These are phyloP conservation scores for Zoanthus sociatus DNA, from an alignment of 92 coral and sea anemone genomes.

Conservation along the genomic window DNA sequence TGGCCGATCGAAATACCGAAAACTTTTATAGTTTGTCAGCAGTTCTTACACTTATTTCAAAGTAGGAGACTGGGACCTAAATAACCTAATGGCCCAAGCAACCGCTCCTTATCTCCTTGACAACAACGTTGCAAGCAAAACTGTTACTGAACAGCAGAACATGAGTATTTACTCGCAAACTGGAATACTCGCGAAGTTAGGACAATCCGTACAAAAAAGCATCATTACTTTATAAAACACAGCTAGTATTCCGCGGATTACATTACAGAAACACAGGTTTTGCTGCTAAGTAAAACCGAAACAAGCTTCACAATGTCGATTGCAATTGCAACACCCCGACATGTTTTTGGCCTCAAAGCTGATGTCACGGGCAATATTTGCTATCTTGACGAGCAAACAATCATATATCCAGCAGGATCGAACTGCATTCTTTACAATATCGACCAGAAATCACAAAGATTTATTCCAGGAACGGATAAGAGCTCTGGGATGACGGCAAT, in stretches of 20 bases:
- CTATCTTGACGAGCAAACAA: constrained; percentile 97
- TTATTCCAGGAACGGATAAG: constrained; percentile 98
- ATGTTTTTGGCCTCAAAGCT: constrained; percentile 95
- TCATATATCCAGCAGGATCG: constrained; percentile 98
- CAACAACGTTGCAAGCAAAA: constrained; percentile 31
- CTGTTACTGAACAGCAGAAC: neutral
- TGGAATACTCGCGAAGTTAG: neutral
- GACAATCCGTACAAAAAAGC: neutral
- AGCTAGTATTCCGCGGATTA: neutral
- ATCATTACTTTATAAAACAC: neutral
- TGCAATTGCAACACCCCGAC: constrained; percentile 94
- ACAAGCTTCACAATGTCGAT: constrained; percentile 83
- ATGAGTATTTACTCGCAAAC: neutral
- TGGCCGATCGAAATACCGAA: no score
- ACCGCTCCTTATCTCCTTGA: constrained; percentile 47
- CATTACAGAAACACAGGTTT: neutral
- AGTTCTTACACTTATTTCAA: no score
- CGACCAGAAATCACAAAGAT: constrained; percentile 98
- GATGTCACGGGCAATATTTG: constrained; percentile 97
- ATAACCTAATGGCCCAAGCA: neutral
- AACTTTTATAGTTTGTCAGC: no score
- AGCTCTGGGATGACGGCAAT: constrained; percentile 96
- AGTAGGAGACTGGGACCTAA: no score
- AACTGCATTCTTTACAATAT: constrained; percentile 96
- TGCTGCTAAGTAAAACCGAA: neutral